Percentiles rank a stretch among this genome's conserved stretches.
Conservation (phyloP, 2,113 vertebrate species). For the Melanotaenia duboulayi region DNA sequence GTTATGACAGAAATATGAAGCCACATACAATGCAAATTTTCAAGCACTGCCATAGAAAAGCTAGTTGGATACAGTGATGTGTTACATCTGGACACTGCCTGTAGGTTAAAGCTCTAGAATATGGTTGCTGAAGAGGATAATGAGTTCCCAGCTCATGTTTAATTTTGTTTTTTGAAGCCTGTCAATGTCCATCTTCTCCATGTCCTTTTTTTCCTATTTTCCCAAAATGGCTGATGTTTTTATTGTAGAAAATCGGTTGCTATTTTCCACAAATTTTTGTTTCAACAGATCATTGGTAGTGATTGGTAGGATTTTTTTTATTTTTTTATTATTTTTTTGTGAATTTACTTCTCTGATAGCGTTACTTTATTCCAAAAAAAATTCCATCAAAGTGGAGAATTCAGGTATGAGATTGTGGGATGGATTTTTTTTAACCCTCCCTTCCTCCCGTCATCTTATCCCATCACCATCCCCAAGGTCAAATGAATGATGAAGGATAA, state of each 20-base stretch:
- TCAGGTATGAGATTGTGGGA: constrained; percentile 76
- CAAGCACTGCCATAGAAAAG: neutral
- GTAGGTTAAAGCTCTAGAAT: neutral
- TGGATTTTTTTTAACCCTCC: constrained; percentile 13
- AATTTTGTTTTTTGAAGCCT: neutral
- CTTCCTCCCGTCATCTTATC: constrained; percentile 44
- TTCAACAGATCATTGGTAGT: too few species aligned
- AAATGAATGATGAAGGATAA: constrained; percentile 81
- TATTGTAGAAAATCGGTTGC: too few species aligned
- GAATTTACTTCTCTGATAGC: constrained; percentile 8
- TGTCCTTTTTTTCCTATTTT: too few species aligned
- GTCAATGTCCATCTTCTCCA: too few species aligned
- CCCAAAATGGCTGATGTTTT: too few species aligned
- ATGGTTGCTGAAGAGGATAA: neutral
- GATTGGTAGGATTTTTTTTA: too few species aligned
- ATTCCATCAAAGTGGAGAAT: constrained; percentile 66
- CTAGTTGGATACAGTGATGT: neutral
- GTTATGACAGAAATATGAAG: neutral
- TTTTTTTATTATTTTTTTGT: too few species aligned
- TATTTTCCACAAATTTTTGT: too few species aligned
- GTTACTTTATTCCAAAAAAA: constrained; percentile 37
- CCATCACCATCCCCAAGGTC: constrained; percentile 68
- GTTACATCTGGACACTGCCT: neutral
- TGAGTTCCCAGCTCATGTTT: neutral
- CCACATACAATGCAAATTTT: neutral